These are phyloP conservation scores for Haliclystus octoradiatus DNA, from an alignment of 30 jellyfish, hydroid and myxozoan genomes.

Conservation along the genomic window DNA sequence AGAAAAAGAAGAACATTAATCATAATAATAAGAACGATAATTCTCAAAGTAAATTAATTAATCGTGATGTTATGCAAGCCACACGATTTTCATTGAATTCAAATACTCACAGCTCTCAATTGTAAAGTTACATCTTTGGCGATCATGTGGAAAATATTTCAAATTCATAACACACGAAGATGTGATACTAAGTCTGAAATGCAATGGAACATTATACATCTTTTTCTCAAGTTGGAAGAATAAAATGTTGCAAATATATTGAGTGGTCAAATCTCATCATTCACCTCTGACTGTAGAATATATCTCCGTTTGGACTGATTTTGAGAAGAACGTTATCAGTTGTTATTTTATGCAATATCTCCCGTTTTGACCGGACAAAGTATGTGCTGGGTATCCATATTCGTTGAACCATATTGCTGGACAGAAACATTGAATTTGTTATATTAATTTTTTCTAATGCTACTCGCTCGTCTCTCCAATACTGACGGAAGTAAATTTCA, in stretches of 20 bases:
- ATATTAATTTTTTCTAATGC: constrained; percentile 24
- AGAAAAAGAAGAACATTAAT: too few relatives aligned
- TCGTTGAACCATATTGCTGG: constrained; percentile 25
- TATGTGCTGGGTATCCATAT: constrained; percentile 63
- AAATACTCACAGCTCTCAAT: constrained; percentile 27
- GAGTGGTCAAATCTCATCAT: too few relatives aligned
- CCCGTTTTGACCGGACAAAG: constrained; percentile 45
- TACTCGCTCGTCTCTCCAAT: constrained; percentile 51
- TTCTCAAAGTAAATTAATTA: too few relatives aligned
- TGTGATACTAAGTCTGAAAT: constrained; percentile 17
- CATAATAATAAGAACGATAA: too few relatives aligned
- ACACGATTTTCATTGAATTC: too few relatives aligned
- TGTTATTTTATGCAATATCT: constrained; percentile 39
- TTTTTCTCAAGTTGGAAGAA: too few relatives aligned
- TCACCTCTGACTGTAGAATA: constrained; percentile 56
- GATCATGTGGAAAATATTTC: constrained; percentile 26
- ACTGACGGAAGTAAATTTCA: constrained; percentile 56
- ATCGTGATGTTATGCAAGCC: too few relatives aligned
- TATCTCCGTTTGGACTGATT: constrained; percentile 51
- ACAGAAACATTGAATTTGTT: constrained; percentile 35
- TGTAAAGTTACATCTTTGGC: constrained; percentile 26
- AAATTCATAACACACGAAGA: constrained; percentile 29
- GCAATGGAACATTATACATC: too few relatives aligned
- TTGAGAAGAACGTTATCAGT: constrained; percentile 45
- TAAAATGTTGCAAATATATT: background rate